Base-by-base conservation (phyloP, 2,888 invertebrate genomes). In the Seladonia tumulorum region DNA sequence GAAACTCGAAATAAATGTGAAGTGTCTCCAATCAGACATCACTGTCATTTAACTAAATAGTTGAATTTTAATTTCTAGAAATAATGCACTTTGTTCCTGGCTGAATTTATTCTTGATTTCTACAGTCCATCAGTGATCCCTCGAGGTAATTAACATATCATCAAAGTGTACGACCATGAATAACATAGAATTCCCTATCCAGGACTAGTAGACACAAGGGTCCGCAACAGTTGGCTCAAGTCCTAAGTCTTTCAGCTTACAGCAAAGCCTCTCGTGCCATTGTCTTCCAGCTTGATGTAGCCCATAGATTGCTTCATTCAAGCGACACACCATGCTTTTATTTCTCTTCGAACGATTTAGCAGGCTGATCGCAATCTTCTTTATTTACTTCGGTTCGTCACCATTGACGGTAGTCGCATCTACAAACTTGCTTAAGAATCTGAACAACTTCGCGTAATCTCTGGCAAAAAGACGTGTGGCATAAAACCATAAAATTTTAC, bases 181-280 rank as follows among this genome's bases (percentile, higher is more conserved):
- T 73, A 53, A 73, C 53, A 29, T 72, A 25, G 18, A 72, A 47
- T 29, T 14, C 25, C 8, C 18, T 49, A 18, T 14, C 22, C 35
- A 16, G 42, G 10, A 60, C 39, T 18, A 25, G 35, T 60, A 42
- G 29, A 76, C 66, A 66, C 35, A 66, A 66, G 66, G 66, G 66
- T 66, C 66, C 35, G 66, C 66, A 75, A 75, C 71, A 72, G 66
- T 66, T 66, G 66, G 66, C 66, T 66, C 66, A 66, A 66, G 66
- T 35, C 35, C 66, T 66, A 66, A 66, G 66, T 66, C 66, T 66
- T 66, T 66, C 66, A 66, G 66, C 66, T 66, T 66, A 66, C 66
- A 8, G 66, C 18, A 66, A 66, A 66, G 66, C 66, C 66, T 66
- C 66, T 35, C 18, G 66, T 66, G 66, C 66, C 66, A 66, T 66